Conservation (phyloP, 2,888 invertebrate genomes). For the Lepidocyrtoides sp. region DNA sequence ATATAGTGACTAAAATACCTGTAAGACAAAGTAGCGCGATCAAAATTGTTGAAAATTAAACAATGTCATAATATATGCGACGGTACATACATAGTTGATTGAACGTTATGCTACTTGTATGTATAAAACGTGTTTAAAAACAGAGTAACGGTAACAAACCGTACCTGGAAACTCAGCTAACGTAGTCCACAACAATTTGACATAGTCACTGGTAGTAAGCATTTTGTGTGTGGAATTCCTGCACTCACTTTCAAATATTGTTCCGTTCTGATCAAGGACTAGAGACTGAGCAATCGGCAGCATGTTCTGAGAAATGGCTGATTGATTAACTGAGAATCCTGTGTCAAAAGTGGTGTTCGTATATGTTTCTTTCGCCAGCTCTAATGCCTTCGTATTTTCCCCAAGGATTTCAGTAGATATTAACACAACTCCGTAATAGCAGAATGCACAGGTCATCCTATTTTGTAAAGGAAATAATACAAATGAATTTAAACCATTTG, state of each 20-base stretch:
- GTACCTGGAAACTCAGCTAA: constrained; percentile 97
- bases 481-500: too few species aligned
- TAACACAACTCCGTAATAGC: constrained; percentile 97
- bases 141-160: too few species aligned
- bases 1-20: constrained; percentile 96
- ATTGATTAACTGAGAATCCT: constrained; percentile 30
- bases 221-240: constrained; percentile 89
- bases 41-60: too few species aligned
- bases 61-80: not conserved
- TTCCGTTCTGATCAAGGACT: constrained; percentile 53
- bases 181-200: constrained; percentile 97
- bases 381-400: constrained; percentile 62
- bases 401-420: constrained; percentile 94
- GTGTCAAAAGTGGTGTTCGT: not conserved
- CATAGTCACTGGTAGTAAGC: constrained; percentile 94
- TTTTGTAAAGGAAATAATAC: too few species aligned
- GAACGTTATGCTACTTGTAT: too few species aligned
- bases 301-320: constrained; percentile 12
- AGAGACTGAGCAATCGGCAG: constrained; percentile 57
- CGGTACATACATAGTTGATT: too few species aligned
- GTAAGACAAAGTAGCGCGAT: constrained; percentile 85
- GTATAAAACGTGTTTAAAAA: too few species aligned
- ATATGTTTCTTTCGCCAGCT: not conserved
- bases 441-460: constrained; percentile 97
- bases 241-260: constrained; percentile 44